phyloP scores from a whole-genome alignment of 2,888 invertebrate genomes.

The Lithodes maja region DNA sequence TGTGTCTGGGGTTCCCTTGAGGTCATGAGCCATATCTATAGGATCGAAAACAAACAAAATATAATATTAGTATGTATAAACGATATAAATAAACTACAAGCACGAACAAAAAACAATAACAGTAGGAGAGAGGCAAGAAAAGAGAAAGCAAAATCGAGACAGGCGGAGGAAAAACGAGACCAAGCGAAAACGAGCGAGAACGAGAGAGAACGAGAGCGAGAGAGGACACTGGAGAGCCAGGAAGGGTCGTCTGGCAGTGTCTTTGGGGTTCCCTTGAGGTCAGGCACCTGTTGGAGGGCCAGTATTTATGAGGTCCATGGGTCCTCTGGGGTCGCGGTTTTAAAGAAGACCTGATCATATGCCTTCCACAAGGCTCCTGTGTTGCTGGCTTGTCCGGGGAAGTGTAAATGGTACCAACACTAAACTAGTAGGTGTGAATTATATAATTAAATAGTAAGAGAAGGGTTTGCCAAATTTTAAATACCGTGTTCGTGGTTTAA shows the following conservation, averaged over 20 bases:
- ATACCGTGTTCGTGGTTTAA: too few relatives aligned
- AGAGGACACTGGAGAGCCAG: background rate
- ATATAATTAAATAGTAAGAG: too few relatives aligned
- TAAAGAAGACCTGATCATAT: slow-evolving; percentile 37
- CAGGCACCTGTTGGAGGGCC: slow-evolving; percentile 37
- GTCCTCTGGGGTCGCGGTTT: background rate
- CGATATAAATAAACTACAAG: too few relatives aligned
- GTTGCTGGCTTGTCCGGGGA: background rate
- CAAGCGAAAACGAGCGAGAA: background rate
- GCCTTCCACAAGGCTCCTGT: background rate
- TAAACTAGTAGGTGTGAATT: too few relatives aligned
- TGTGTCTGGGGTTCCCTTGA: too few relatives aligned
- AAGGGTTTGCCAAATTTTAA: too few relatives aligned
- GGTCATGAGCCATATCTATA: too few relatives aligned
- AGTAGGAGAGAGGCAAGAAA: background rate
- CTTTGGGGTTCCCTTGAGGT: slow-evolving; percentile 29
- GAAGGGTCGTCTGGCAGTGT: slow-evolving; percentile 5
- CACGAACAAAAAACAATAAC: background rate
- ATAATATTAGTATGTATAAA: too few relatives aligned
- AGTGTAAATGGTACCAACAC: background rate
- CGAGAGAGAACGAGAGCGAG: background rate
- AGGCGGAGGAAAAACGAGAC: background rate
- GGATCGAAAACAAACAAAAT: too few relatives aligned
- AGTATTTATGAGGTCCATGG: slow-evolving; percentile 28
- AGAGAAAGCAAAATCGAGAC: slow-evolving; percentile 3